Evolutionary conservation across 1,140 invertebrate species (phyloP), one percentile per base, ranked within the genome.

Genomic region (Drosophila novamexicana): DNA sequence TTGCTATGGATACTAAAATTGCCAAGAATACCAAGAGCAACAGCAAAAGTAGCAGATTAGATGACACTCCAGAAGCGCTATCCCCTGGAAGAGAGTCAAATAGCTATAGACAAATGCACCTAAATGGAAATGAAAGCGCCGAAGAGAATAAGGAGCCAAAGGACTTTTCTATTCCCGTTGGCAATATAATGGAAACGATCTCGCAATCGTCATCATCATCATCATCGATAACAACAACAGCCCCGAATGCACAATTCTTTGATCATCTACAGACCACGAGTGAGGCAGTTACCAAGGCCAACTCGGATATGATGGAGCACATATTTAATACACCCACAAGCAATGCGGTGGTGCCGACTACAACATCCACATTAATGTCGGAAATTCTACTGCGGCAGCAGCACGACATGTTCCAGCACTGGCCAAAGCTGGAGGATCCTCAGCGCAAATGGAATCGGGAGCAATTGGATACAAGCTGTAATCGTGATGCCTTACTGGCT

Each of bases 311-410:
- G 44, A 47, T 76, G 64, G 67, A 79, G 9, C 63, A 79, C n/a
- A 73, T 77, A n/a, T 77, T 70, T n/a, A 65, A 44, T 50, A 58
- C 45, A 5, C 70, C 79, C 7, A n/a, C 36, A 37, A 70, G 29
- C 7, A 64, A 32, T 58, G 42, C 40, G 37, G 9, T 18, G 4
- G 7, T 10, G 39, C 32, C 49, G 49, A 32, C 40, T 18, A 7
- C 44, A n/a, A 53, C 54, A 18, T 29, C 62, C 1, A 18, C 62
- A 10, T 16, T 66, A n/a, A 61, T 82, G 42, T 71, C 82, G 0
- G 79, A 88, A 37, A 47, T 79, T 2, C 52, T 86, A 4, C 32
- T 79, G 14, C 49, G 71, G 2, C 83, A 83, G n/a, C 76, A 67
- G 8, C 52, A 81, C 10, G 40, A 47, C 1, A 47, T 78, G 18